Evolutionary conservation across 2,888 invertebrate species (phyloP), one percentile per base, ranked within the genome.

Genomic region (Ptychoptera albimana): DNA sequence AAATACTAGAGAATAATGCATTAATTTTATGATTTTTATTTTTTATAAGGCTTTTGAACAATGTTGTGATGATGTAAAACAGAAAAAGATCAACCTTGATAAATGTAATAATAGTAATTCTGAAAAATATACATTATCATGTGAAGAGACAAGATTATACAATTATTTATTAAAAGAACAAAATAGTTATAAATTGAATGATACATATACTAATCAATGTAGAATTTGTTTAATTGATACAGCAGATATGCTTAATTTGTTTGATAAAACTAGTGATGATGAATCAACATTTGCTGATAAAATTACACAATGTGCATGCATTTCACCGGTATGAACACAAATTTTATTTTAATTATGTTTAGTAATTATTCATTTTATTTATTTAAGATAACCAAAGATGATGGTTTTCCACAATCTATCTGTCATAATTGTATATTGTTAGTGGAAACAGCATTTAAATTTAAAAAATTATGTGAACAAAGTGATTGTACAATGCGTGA

Each of bases 361-460:
- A 16, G 11, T 12, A 39, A 39, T 39, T 9, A 15, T 15, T 11
- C 8, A 38, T 2, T 16, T 15, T 8, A 11, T 40, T 34, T 29
- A 34, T 42, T 44, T 16, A 29, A 47, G 43, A 39, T 44, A 10
- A n/a, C 8, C 10, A 46, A 45, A 35, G 46, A 51, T 10, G 51
- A 51, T 45, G 48, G 45, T 13, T 43, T 48, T 11, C 49, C 51
- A 1, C 47, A 48, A 38, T 44, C 42, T 30, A 49, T 51, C 34
- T 51, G 51, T 32, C 44, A 44, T 38, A 42, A 8, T 37, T 51
- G 51, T 29, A 41, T 46, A n/a, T 37, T 43, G 16, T 37, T 51
- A 23, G 9, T 51, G 4, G 49, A 51, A 42, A 46, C 39, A 41
- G 49, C 51, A 1, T 49, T 45, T 42, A 44, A 45, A 44, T 51